Percentiles rank a stretch among this genome's conserved stretches.
Conservation (phyloP, 2,888 invertebrate genomes). For the Andrena bucephala region DNA sequence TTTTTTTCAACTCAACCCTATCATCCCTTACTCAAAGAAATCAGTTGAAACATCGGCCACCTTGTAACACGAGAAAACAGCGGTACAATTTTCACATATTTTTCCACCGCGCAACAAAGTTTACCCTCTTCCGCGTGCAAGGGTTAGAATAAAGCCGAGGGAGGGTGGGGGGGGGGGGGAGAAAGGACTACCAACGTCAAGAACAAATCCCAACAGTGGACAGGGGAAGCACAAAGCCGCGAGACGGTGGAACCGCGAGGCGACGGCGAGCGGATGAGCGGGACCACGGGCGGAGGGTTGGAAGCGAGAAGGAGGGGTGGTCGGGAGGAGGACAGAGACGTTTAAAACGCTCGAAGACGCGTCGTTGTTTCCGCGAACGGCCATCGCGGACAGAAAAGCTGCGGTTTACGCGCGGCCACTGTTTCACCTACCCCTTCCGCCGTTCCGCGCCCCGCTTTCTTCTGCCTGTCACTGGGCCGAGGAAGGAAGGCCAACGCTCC, state of each 20-base stretch:
- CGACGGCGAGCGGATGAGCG: not conserved
- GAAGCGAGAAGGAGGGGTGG: not conserved
- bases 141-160: too few species aligned
- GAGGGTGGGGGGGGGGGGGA: too few species aligned
- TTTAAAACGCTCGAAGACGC: slow-evolving; percentile 36
- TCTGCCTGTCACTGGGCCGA: slow-evolving; percentile 1
- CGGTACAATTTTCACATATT: too few species aligned
- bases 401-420: slow-evolving; percentile 37
- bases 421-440: not conserved
- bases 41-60: too few species aligned
- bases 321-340: not conserved
- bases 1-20: too few species aligned
- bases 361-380: slow-evolving; percentile 33
- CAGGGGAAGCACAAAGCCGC: slow-evolving; percentile 8
- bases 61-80: too few species aligned
- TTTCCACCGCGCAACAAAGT: too few species aligned
- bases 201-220: slow-evolving; percentile 16
- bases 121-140: too few species aligned
- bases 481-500: slow-evolving; percentile 16
- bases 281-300: not conserved
- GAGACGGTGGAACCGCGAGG: not conserved
- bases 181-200: slow-evolving; percentile 17
- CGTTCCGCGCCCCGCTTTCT: slow-evolving; percentile 3
- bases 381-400: slow-evolving; percentile 23
- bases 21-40: too few species aligned